Evolutionary conservation across 2,797 vertebrate genomes (phyloP).

Genomic region (Gallinago stenura): DNA sequence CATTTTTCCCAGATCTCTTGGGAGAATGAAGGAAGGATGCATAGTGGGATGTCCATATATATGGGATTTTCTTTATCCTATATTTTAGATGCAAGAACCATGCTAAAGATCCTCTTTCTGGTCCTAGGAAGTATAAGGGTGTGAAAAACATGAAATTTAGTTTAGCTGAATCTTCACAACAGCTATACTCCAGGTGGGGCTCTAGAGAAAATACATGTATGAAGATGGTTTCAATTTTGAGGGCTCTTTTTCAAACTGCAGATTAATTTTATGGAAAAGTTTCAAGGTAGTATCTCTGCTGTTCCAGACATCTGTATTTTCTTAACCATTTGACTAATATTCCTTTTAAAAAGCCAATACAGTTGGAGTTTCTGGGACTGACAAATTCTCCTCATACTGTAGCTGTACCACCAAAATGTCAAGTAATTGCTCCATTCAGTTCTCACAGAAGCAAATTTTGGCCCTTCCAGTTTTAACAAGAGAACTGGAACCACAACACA

Average conservation of each 20-base stretch:
- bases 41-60: neutral
- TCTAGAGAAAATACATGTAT: neutral
- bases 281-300: neutral
- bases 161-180: neutral
- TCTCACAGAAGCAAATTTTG: neutral
- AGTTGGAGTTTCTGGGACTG: neutral
- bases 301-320: neutral
- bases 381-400: neutral
- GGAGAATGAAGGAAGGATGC: neutral
- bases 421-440: neutral
- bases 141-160: neutral
- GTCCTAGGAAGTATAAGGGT: neutral
- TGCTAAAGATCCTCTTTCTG: neutral
- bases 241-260: neutral
- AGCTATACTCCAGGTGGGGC: neutral
- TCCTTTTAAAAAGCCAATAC: neutral
- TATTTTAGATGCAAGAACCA: neutral
- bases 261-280: neutral
- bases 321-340: neutral
- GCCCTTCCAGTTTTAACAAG: neutral
- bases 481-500: conserved; percentile 7
- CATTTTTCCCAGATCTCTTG: neutral
- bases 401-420: neutral
- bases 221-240: neutral
- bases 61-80: neutral